Evolutionary conservation across 2,797 vertebrate species (phyloP), one percentile per base, ranked within the genome.

Genomic region (Tachyglossus aculeatus): DNA sequence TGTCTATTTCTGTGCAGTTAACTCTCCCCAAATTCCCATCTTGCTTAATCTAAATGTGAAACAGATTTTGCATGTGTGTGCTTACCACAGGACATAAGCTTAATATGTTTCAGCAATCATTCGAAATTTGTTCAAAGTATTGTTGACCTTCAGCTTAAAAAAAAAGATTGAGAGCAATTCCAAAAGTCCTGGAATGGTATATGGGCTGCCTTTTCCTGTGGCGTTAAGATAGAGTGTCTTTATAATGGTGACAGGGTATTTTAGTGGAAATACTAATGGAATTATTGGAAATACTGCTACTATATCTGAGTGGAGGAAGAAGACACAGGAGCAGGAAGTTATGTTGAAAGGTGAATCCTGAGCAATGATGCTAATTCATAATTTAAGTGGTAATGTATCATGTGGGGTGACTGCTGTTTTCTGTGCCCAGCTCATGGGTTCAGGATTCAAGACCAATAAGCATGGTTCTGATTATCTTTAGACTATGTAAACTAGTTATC

Each of bases 1-100:
- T 63, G 31, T 78, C 31, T 71, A 54, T 65, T 78, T 76, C 9
- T 73, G 57, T 60, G 68, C 61, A 70, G 61, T 70, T 67, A 70
- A 58, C 31, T 68, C 13, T 48, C 64, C 36, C 39, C 34, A 70
- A 73, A 73, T 65, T 27, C 15, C 7, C 13, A 56, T n/a, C 33
- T 63, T 78, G 22, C 57, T 50, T 65, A 80, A 66, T 53, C 18
- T 51, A 33, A 77, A 10, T 12, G 62, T 31, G 73, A 62, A 57
- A 71, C 58, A 65, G 37, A 66, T 47, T 55, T 25, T 10, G 55
- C 33, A 24, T 39, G 10, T n/a, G n/a, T n/a, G n/a, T n/a, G n/a
- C n/a, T n/a, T n/a, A n/a, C n/a, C n/a, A n/a, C n/a, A n/a, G n/a
- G n/a, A n/a, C n/a, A n/a, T n/a, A n/a, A n/a, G n/a, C n/a, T n/a